phyloP scores from a whole-genome alignment of 2,797 vertebrate genomes.

The Aeoliscus strigatus region DNA sequence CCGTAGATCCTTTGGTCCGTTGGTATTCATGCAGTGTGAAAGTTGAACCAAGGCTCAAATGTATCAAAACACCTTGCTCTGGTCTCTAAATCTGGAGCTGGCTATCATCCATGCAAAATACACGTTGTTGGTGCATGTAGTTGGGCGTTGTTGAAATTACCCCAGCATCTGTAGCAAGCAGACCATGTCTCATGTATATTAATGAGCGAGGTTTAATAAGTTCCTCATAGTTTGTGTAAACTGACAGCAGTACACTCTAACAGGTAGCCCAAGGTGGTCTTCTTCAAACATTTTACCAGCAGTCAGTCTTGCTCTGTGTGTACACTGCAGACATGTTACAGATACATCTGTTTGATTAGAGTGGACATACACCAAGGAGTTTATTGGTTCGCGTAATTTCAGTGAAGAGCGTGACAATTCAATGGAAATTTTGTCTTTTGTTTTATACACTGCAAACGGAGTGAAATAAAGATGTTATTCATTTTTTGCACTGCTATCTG shows the following conservation, averaged over 20 bases:
- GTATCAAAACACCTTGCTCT: too few relatives aligned
- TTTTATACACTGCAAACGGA: constrained; percentile 21
- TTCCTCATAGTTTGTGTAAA: constrained; percentile 62
- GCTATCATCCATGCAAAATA: constrained; percentile 65
- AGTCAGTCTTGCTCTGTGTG: constrained; percentile 16
- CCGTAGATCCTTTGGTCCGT: too few relatives aligned
- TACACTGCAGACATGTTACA: constrained; percentile 1
- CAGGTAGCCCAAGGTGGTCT: constrained; percentile 58
- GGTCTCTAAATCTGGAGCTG: constrained; percentile 57
- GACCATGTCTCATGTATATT: constrained; percentile 74
- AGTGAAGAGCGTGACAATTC: constrained; percentile 32
- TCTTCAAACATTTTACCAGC: constrained; percentile 23
- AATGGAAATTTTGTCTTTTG: constrained; percentile 25
- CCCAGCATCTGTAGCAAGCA: constrained; percentile 69
- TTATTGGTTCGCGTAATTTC: constrained; percentile 27
- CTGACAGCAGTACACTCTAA: constrained; percentile 50
- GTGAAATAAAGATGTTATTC: constrained; percentile 28
- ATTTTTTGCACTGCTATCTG: constrained; percentile 62
- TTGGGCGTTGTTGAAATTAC: constrained; percentile 66
- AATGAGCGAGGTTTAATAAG: constrained; percentile 66
- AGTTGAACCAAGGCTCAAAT: too few relatives aligned
- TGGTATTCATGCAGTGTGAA: too few relatives aligned
- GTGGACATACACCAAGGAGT: constrained; percentile 7
- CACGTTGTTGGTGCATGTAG: constrained; percentile 64
- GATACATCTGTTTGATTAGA: neutral